phyloP scores from a whole-genome alignment of 2,888 invertebrate genomes.

The Harpalus rubripes region DNA sequence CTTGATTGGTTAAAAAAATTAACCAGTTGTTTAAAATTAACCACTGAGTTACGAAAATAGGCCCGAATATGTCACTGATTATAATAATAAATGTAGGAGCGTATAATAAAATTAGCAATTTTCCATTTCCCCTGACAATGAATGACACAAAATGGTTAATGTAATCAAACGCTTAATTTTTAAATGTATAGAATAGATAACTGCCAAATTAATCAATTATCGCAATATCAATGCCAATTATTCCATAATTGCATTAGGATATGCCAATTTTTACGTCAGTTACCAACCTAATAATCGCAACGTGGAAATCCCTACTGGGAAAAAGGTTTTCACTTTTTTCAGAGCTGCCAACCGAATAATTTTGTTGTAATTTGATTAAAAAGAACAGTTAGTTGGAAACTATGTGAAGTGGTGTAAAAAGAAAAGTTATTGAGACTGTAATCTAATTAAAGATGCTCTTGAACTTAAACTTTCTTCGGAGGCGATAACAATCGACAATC shows the following conservation, averaged over 20 bases:
- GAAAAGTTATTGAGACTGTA: slow-evolving; percentile 41
- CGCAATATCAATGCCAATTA: slow-evolving; percentile 34
- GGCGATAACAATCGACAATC: slow-evolving; percentile 13
- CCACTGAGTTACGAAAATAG: too few relatives aligned
- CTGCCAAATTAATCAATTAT: slow-evolving; percentile 42
- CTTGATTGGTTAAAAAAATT: too few relatives aligned
- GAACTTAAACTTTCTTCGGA: slow-evolving; percentile 41
- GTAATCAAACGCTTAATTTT: slow-evolving; percentile 45
- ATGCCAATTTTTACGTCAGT: slow-evolving; percentile 45
- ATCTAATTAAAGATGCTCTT: slow-evolving; percentile 47
- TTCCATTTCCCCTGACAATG: slow-evolving; percentile 13
- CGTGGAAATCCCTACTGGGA: slow-evolving; percentile 13
- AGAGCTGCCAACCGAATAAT: slow-evolving; percentile 28
- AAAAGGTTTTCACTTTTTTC: neutral
- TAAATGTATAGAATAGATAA: slow-evolving; percentile 44
- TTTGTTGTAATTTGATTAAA: slow-evolving; percentile 42
- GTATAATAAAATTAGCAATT: slow-evolving; percentile 17
- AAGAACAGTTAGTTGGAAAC: slow-evolving; percentile 34
- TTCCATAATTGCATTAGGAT: slow-evolving; percentile 31
- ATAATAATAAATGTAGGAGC: slow-evolving; percentile 13
- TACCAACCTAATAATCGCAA: slow-evolving; percentile 40
- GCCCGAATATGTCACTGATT: neutral
- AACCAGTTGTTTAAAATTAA: too few relatives aligned
- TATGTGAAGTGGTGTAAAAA: slow-evolving; percentile 30
- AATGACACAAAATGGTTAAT: slow-evolving; percentile 45